These are phyloP conservation scores for Dissostichus mawsoni DNA, from an alignment of 2,113 vertebrate genomes.

Conservation along the genomic window DNA sequence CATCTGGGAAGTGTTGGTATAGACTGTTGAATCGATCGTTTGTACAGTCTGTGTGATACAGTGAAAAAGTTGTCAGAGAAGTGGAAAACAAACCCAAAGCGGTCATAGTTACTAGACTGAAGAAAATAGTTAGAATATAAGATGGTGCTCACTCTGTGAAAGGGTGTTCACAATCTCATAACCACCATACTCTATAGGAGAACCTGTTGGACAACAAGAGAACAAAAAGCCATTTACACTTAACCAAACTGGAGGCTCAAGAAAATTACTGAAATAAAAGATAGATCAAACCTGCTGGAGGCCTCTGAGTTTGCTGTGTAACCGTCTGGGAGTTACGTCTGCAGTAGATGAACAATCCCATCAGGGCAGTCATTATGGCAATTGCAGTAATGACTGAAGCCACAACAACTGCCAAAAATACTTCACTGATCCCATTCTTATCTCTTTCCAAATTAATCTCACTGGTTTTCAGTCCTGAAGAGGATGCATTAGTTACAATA, in stretches of 20 bases:
- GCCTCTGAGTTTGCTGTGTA: not conserved
- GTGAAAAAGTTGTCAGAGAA: not conserved
- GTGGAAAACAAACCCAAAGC: not conserved
- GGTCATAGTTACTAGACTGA: not conserved
- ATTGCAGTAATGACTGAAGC: not conserved
- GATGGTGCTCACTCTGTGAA: slow-evolving; percentile 2
- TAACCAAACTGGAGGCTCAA: not conserved
- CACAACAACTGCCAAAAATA: not conserved
- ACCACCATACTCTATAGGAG: fast-evolving
- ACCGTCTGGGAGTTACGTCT: slow-evolving; percentile 6
- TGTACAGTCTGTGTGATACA: not conserved
- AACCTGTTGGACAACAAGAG: slow-evolving; percentile 10
- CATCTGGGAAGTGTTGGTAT: not conserved
- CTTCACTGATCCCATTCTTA: not conserved
- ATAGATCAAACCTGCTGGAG: slow-evolving; percentile 36
- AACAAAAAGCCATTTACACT: not conserved
- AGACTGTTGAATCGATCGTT: not conserved
- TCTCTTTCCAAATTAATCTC: fast-evolving
- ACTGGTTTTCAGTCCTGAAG: not conserved
- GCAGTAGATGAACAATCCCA: slow-evolving; percentile 15
- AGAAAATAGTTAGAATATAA: not conserved
- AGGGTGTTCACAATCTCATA: slow-evolving; percentile 24
- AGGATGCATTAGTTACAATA: not conserved
- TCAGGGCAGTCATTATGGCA: not conserved
- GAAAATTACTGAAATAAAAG: not conserved